A percentile compares a stretch with the other conserved stretches of the same genome.
These are phyloP conservation scores for Heptranchias perlo DNA, from an alignment of 2,113 vertebrate genomes.

Conservation along the genomic window DNA sequence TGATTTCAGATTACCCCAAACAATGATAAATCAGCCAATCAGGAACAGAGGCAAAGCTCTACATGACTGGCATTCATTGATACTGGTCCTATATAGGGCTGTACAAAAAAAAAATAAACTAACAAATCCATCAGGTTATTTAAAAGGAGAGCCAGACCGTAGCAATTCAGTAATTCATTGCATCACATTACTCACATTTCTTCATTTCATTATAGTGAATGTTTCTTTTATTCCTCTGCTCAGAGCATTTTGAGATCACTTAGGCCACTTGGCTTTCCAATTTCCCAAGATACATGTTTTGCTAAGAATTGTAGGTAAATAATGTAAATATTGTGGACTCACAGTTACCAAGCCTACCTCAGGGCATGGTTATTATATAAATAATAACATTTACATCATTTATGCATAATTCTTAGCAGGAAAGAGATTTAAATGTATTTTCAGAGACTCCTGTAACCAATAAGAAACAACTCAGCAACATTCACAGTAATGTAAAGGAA, in stretches of 20 bases:
- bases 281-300: neutral
- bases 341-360: neutral
- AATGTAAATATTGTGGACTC: neutral
- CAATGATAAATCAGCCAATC: neutral
- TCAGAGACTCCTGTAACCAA: neutral
- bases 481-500: neutral
- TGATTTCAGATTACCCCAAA: neutral
- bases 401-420: neutral
- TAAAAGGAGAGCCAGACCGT: neutral
- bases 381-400: neutral
- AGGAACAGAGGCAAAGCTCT: neutral
- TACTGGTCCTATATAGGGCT: neutral
- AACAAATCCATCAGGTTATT: slow-evolving; percentile 16
- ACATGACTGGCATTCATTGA: neutral
- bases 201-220: neutral
- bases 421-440: neutral
- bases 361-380: neutral
- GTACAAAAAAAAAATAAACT: neutral
- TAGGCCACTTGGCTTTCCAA: neutral
- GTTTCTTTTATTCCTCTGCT: neutral
- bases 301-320: neutral
- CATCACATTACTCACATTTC: neutral
- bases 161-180: neutral
- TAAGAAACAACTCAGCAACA: neutral
- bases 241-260: neutral